These are phyloP conservation scores for Lacerta bilineata DNA, from an alignment of 2,797 vertebrate species.

Conservation along the genomic window DNA sequence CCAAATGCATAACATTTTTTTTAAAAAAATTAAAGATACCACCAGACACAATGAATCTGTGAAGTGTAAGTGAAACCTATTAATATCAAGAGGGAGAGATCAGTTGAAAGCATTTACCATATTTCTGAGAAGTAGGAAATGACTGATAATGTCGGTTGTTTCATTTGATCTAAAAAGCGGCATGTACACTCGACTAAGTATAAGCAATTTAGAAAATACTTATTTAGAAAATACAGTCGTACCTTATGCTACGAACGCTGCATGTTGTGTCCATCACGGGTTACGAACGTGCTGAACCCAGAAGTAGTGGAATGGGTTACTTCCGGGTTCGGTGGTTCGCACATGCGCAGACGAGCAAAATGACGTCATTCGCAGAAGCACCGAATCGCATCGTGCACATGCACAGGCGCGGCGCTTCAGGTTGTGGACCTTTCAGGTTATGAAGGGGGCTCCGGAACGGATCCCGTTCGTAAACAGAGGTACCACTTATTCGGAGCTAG, in stretches of 20 bases:
- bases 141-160: slow-evolving; percentile 15
- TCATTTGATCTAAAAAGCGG: slow-evolving; percentile 6
- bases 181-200: slow-evolving; percentile 50
- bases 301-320: no score
- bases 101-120: neutral
- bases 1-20: neutral
- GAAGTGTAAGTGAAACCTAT: slow-evolving; percentile 21
- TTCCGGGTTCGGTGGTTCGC: no score
- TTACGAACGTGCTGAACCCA: no score
- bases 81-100: neutral
- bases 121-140: slow-evolving; percentile 7
- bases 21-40: neutral
- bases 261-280: no score
- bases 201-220: slow-evolving; percentile 14
- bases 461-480: no score
- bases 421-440: no score
- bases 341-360: no score
- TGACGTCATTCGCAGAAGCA: no score
- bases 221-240: slow-evolving; percentile 21
- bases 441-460: no score
- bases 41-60: neutral
- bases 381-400: no score
- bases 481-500: slow-evolving; percentile 18
- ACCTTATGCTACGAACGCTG: no score
- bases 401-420: no score